Conservation (phyloP, 2,113 vertebrate genomes). For the Psophia crepitans region DNA sequence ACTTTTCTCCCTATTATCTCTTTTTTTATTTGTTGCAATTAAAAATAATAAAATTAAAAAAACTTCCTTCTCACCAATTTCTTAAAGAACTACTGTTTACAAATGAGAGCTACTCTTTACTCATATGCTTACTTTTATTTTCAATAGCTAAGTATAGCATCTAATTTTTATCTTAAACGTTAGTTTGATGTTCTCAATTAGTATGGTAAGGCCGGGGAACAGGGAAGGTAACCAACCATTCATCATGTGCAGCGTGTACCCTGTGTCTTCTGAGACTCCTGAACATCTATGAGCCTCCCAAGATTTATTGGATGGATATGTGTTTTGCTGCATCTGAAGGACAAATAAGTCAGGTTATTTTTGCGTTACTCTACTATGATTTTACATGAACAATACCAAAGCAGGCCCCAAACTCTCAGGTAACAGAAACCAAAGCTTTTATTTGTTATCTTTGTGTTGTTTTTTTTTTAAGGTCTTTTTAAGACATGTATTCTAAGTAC, state of each 20-base stretch:
- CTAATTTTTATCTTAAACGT: background rate
- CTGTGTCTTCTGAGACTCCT: background rate
- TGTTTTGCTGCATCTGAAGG: background rate
- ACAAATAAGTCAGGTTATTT: background rate
- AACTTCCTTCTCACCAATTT: background rate
- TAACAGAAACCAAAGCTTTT: background rate
- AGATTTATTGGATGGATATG: background rate
- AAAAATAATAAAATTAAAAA: background rate
- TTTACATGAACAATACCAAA: background rate
- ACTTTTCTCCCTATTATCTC: background rate
- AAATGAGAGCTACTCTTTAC: background rate
- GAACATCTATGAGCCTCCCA: background rate
- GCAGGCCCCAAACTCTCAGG: background rate
- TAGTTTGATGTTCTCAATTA: background rate
- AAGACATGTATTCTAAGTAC: no score
- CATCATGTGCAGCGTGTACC: background rate
- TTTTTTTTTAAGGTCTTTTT: background rate
- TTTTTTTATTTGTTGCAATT: background rate
- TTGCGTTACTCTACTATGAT: background rate
- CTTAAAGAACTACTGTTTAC: background rate
- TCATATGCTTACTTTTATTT: background rate
- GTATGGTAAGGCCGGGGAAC: background rate
- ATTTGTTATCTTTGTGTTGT: background rate
- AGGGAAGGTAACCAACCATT: background rate
- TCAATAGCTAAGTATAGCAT: background rate